Base-by-base conservation (phyloP, 2,797 vertebrate genomes). In the Silurus aristotelis region DNA sequence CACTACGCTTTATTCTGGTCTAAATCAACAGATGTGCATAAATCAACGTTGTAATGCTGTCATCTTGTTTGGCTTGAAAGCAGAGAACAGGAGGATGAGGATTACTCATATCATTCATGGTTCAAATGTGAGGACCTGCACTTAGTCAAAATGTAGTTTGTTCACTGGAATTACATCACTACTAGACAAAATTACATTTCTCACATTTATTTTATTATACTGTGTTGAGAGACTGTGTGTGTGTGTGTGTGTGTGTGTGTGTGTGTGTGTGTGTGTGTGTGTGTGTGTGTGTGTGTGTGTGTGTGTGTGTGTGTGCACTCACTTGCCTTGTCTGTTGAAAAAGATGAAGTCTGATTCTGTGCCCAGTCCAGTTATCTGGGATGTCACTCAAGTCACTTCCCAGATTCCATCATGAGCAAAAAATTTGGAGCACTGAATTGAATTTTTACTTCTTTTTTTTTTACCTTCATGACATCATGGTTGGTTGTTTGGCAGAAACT, bases 311-410 rank as follows among this genome's bases (percentile, higher is more conserved):
- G 31, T n/a, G 77, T 64, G 2, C 25, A 5, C 22, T 48, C 60
- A n/a, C 31, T 27, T 14, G 15, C n/a, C 48, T 73, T 73, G 20
- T 73, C 48, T 7, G 0, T n/a, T 75, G 52, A 75, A 2, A 14
- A n/a, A 75, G 52, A 9, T 75, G 6, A 27, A 27, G 72, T 56
- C 72, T 75, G 72, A 22, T 55, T 75, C n/a, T 56, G n/a, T 75
- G 72, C n/a, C 52, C 25, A 27, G 72, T 75, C 15, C 72, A 56
- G 6, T 56, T 27, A 75, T 56, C 55, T 3, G 3, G 48, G n/a
- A 56, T 75, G 72, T 75, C 72, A 56, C 48, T 75, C 72, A 75
- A 56, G 25, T 73, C n/a, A 48, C 6, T 56, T 56, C 52, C 15
- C 72, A 75, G 52, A 75, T 5, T 46, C 48, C 15, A 22, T 17